Conservation (phyloP, 2,888 invertebrate genomes). For the Lottia scabra region DNA sequence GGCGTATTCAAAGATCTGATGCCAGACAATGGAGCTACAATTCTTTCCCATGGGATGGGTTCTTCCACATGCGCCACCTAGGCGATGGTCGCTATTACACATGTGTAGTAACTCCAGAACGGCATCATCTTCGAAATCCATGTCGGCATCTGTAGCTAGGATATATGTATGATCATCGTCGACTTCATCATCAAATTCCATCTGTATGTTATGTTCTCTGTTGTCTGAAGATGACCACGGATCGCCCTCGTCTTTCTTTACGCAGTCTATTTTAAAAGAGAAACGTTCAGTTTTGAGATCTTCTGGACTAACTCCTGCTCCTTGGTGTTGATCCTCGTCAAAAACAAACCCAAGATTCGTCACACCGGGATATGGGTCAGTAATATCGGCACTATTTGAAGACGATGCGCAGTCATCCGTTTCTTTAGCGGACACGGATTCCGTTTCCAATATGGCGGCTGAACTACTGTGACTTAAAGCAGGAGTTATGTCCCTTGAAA, state of each 20-base stretch:
- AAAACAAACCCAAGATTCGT: conserved; percentile 16
- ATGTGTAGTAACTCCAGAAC: conserved; percentile 40
- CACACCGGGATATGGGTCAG: not conserved
- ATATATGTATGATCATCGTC: conserved; percentile 50
- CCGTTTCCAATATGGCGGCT: conserved; percentile 18
- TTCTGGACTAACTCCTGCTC: not conserved
- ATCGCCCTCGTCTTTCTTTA: not conserved
- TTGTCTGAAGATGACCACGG: conserved; percentile 5
- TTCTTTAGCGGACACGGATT: conserved; percentile 18
- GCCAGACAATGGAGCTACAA: conserved; percentile 46
- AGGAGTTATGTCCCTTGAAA: conserved; percentile 26
- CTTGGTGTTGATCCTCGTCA: conserved; percentile 8
- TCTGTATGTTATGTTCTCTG: not conserved
- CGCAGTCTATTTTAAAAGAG: not conserved
- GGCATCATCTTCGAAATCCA: conserved; percentile 47
- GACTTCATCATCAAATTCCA: conserved; percentile 13
- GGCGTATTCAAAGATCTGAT: conserved; percentile 53
- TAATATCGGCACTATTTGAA: conserved; percentile 3
- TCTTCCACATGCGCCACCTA: conserved; percentile 51
- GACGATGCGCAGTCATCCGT: conserved; percentile 22
- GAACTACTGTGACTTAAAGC: conserved; percentile 27
- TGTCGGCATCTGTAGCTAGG: conserved; percentile 53
- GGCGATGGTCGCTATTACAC: conserved; percentile 39
- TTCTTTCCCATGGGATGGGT: conserved; percentile 49
- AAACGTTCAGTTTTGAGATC: not conserved